These are phyloP conservation scores for Sparidentex hasta DNA, from an alignment of 2,797 vertebrate genomes.

Conservation along the genomic window DNA sequence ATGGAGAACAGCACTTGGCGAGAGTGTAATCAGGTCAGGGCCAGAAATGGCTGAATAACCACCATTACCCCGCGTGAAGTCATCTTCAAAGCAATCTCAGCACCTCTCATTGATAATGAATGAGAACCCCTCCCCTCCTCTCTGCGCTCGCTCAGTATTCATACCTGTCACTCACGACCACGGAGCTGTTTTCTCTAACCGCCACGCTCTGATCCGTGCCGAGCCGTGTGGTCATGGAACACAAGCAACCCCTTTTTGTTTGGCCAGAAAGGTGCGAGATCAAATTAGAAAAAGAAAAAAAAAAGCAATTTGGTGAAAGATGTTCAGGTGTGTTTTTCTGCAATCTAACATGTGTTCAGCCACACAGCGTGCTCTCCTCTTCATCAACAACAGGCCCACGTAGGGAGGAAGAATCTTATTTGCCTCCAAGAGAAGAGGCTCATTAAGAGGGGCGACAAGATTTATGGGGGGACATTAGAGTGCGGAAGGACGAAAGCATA, in stretches of 20 bases:
- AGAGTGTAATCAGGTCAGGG: conserved; percentile 44
- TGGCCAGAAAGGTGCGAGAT: conserved; percentile 9
- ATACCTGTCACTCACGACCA: conserved; percentile 76
- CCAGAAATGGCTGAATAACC: conserved; percentile 47
- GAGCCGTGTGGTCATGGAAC: conserved; percentile 10
- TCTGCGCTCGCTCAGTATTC: conserved; percentile 60
- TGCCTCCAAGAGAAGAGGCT: conserved; percentile 58
- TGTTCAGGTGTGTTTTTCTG: not conserved
- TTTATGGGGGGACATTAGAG: conserved; percentile 75
- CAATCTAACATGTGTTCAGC: conserved; percentile 23
- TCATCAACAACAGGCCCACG: conserved; percentile 23
- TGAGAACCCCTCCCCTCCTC: conserved; percentile 57
- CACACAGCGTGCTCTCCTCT: conserved; percentile 26
- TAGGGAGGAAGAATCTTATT: conserved; percentile 50
- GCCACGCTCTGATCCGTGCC: conserved; percentile 37
- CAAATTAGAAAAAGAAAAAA: conserved; percentile 5
- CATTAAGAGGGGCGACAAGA: conserved; percentile 74
- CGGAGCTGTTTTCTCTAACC: conserved; percentile 38
- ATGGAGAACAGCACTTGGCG: conserved; percentile 46
- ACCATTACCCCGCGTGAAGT: conserved; percentile 65
- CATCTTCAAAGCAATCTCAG: conserved; percentile 78
- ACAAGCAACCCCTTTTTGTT: conserved; percentile 24
- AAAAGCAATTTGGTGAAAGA: not conserved
- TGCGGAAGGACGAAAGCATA: conserved; percentile 61
- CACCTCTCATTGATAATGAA: conserved; percentile 83